Conservation (phyloP, 1,140 invertebrate genomes). For the Fopius arisanus region DNA sequence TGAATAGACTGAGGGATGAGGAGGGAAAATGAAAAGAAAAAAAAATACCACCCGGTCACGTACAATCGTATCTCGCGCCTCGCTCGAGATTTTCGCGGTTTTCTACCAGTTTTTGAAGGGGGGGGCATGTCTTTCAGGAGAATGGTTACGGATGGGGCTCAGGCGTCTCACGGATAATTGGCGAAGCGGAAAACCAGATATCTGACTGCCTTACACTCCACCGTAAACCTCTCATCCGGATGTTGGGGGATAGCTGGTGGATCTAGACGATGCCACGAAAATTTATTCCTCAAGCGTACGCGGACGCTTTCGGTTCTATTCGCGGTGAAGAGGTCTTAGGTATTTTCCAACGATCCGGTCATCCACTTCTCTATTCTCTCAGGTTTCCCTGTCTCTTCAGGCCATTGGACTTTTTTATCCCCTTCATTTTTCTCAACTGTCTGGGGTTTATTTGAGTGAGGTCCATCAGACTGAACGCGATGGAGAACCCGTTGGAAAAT, state of each 20-base stretch:
- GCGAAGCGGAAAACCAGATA: conserved; percentile 53
- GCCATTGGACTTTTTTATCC: neutral
- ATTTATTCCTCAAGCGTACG: conserved; percentile 46
- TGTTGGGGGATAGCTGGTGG: neutral
- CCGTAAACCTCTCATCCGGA: neutral
- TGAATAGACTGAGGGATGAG: neutral
- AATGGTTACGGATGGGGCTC: conserved; percentile 7
- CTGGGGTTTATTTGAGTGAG: conserved; percentile 3
- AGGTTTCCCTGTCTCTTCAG: neutral
- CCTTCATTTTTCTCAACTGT: neutral
- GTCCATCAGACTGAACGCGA: conserved; percentile 1
- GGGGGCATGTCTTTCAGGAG: conserved; percentile 36
- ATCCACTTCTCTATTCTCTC: neutral
- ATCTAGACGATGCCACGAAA: conserved; percentile 8
- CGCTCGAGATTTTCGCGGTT: neutral
- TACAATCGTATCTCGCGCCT: conserved; percentile 5
- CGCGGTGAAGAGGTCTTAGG: neutral
- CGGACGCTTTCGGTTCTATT: conserved; percentile 38
- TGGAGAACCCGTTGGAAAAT: neutral
- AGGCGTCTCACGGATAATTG: conserved; percentile 27
- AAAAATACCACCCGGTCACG: neutral
- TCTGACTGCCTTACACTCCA: conserved; percentile 41
- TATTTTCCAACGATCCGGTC: conserved; percentile 3
- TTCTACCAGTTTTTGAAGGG: conserved; percentile 6
- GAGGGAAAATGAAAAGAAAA: neutral